Evolutionary conservation across 2,113 vertebrate species (phyloP).

Genomic region (Oxygymnocypris stewartii): DNA sequence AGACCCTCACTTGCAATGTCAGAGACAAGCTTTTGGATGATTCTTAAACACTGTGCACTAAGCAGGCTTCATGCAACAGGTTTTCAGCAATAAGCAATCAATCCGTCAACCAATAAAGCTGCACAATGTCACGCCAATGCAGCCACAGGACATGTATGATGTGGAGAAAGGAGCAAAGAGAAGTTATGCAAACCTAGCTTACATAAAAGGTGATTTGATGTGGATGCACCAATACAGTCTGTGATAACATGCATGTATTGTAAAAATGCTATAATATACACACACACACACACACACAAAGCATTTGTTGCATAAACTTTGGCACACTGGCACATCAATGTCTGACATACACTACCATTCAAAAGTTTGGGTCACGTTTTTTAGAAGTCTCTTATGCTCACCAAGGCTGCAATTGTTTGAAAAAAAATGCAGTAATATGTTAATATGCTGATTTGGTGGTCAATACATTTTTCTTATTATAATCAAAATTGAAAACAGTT

Average conservation of each 20-base stretch:
- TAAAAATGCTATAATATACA: background rate
- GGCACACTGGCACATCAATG: background rate
- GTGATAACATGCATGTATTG: background rate
- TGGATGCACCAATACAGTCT: background rate
- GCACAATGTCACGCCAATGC: background rate
- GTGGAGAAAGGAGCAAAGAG: background rate
- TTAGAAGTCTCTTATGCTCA: background rate
- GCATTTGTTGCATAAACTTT: background rate
- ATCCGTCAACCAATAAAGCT: background rate
- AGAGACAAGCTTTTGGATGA: background rate
- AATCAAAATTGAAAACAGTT: background rate
- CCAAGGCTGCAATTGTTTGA: background rate
- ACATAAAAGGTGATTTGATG: background rate
- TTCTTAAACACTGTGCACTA: background rate
- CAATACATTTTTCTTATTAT: background rate
- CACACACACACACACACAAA: too few species aligned
- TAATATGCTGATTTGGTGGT: background rate
- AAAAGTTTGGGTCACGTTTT: too few species aligned
- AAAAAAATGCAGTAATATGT: background rate
- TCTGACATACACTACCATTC: too few species aligned
- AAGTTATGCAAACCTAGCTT: background rate
- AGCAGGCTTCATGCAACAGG: background rate
- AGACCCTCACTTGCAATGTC: background rate
- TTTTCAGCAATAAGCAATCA: background rate
- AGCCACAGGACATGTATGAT: background rate